phyloP scores from a whole-genome alignment of 2,113 vertebrate genomes.

The Muntiacus reevesi region DNA sequence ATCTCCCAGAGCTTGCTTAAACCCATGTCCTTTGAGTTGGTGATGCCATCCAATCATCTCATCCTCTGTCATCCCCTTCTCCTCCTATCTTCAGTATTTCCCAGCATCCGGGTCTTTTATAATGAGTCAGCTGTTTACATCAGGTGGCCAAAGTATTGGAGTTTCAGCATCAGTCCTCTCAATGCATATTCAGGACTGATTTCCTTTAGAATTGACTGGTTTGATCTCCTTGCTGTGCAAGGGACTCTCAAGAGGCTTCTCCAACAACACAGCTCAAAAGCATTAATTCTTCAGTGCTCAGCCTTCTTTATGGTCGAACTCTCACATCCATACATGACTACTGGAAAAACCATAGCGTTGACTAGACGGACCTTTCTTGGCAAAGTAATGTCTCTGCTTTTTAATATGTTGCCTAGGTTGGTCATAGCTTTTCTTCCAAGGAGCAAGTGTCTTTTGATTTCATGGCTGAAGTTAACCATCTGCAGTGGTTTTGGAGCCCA shows the following conservation, averaged over 20 bases:
- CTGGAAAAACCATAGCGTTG: not conserved
- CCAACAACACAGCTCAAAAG: not conserved
- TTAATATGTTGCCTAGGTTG: not conserved
- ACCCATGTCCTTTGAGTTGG: not conserved
- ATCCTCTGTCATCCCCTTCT: not conserved
- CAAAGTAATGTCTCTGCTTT: not conserved
- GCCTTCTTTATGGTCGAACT: not conserved
- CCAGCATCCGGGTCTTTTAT: not conserved
- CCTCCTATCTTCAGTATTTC: not conserved
- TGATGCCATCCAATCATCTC: not conserved
- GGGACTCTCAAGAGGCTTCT: not conserved
- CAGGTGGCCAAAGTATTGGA: not conserved
- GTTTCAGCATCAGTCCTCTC: not conserved
- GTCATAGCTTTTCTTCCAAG: not conserved
- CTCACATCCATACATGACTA: not conserved
- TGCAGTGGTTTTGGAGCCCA: not conserved
- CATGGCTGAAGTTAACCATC: not conserved
- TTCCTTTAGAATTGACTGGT: not conserved
- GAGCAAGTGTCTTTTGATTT: not conserved
- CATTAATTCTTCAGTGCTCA: fast-evolving
- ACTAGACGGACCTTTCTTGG: not conserved
- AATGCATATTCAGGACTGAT: not conserved
- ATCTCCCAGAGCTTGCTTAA: not conserved
- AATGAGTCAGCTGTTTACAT: not conserved
- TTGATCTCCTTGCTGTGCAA: not conserved